These are phyloP conservation scores for Limnephilus marmoratus DNA, from an alignment of 2,888 invertebrate genomes.

Conservation along the genomic window DNA sequence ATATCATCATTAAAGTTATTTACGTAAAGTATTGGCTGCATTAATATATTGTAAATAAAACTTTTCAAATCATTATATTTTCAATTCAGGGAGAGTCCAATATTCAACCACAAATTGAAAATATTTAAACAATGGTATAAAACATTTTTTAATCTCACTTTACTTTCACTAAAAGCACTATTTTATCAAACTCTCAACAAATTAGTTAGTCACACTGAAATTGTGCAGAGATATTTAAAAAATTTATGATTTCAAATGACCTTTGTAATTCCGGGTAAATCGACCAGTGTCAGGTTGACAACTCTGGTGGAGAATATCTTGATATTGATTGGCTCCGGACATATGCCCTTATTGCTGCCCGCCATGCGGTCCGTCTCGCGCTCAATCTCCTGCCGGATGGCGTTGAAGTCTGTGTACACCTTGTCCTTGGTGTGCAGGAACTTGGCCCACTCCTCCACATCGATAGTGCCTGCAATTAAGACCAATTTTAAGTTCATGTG, in stretches of 20 bases:
- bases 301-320: conserved; percentile 98
- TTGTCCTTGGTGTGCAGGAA: conserved; percentile 95
- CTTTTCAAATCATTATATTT: too few relatives aligned
- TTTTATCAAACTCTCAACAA: neutral
- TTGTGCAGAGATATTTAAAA: neutral
- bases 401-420: conserved; percentile 93
- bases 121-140: neutral
- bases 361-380: conserved; percentile 96
- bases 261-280: conserved; percentile 98
- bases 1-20: too few relatives aligned
- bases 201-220: neutral
- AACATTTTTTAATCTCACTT: neutral
- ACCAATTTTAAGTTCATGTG: neutral
- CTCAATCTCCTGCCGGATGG: conserved; percentile 95
- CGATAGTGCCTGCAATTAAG: conserved; percentile 83
- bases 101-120: neutral
- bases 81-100: too few relatives aligned
- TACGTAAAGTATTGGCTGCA: too few relatives aligned
- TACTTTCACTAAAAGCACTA: neutral
- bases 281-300: conserved; percentile 96
- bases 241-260: conserved; percentile 70
- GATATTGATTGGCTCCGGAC: conserved; percentile 95
- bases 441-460: conserved; percentile 95
- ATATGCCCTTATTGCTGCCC: conserved; percentile 97
- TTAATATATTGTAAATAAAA: too few relatives aligned